Conservation (phyloP, 2,797 vertebrate species). For the Xenopus petersii region DNA sequence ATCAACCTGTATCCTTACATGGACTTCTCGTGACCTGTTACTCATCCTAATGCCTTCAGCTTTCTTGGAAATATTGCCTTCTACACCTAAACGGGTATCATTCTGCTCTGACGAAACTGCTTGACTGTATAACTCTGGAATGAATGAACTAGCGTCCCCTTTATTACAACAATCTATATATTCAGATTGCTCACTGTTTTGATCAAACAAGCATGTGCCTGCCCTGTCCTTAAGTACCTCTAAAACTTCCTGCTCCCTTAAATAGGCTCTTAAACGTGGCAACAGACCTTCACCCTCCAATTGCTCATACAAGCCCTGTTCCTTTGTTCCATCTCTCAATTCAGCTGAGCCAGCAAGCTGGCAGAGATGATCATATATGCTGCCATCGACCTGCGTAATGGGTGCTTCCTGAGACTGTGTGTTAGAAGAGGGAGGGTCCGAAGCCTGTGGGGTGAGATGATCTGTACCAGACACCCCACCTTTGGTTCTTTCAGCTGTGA, state of each 20-base stretch:
- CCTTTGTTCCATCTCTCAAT: conserved; percentile 72
- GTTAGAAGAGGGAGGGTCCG: conserved; percentile 74
- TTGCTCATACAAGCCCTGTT: conserved; percentile 77
- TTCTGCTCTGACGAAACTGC: conserved; percentile 74
- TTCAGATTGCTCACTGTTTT: conserved; percentile 1
- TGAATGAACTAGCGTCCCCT: conserved; percentile 46
- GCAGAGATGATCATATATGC: conserved; percentile 88
- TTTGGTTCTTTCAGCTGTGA: conserved; percentile 94
- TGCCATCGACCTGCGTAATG: conserved; percentile 84
- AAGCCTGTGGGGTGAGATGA: conserved; percentile 74
- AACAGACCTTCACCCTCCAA: conserved; percentile 86
- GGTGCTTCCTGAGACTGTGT: conserved; percentile 47
- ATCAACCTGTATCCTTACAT: conserved; percentile 34
- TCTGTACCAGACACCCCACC: conserved; percentile 91
- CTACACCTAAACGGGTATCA: conserved; percentile 56
- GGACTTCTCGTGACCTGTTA: conserved; percentile 29
- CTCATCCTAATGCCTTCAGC: conserved; percentile 14
- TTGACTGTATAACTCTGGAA: conserved; percentile 60
- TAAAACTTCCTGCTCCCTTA: conserved; percentile 74
- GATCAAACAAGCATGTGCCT: background rate
- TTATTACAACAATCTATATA: background rate
- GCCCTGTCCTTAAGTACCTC: conserved; percentile 1
- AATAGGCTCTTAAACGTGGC: conserved; percentile 87
- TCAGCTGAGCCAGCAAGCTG: conserved; percentile 80
- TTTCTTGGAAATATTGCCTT: conserved; percentile 6